phyloP scores from a whole-genome alignment of 2,888 invertebrate genomes.

The Gibbula magus region DNA sequence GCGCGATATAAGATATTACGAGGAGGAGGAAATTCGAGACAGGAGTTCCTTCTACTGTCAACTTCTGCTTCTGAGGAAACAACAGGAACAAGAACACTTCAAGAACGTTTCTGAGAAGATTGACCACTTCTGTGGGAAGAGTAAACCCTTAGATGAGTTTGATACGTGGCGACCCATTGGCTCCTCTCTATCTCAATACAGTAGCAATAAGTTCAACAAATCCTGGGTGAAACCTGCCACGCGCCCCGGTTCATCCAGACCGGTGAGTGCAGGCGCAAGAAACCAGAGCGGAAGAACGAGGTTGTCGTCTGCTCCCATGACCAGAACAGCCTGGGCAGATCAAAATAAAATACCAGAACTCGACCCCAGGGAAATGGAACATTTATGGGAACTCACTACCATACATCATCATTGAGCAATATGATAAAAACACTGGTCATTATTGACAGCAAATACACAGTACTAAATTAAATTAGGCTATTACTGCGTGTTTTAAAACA shows the following conservation, averaged over 20 bases:
- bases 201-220: background rate
- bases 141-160: background rate
- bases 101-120: slow-evolving; percentile 24
- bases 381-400: too few relatives aligned
- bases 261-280: too few relatives aligned
- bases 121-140: slow-evolving; percentile 33
- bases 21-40: slow-evolving; percentile 41
- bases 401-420: too few relatives aligned
- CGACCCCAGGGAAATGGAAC: too few relatives aligned
- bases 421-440: too few relatives aligned
- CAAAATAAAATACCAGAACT: too few relatives aligned
- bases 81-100: slow-evolving; percentile 28
- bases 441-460: too few relatives aligned
- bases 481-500: too few relatives aligned
- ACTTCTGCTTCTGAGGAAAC: slow-evolving; percentile 28
- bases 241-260: background rate
- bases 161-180: slow-evolving; percentile 22
- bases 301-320: too few relatives aligned
- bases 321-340: too few relatives aligned
- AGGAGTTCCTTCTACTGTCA: slow-evolving; percentile 33
- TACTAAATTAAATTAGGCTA: too few relatives aligned
- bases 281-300: too few relatives aligned
- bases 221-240: background rate
- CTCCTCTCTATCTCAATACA: background rate
- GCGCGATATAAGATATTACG: slow-evolving; percentile 35